Evolutionary conservation across 2,888 invertebrate genomes (phyloP).

Genomic region (Apodemia hepburni): DNA sequence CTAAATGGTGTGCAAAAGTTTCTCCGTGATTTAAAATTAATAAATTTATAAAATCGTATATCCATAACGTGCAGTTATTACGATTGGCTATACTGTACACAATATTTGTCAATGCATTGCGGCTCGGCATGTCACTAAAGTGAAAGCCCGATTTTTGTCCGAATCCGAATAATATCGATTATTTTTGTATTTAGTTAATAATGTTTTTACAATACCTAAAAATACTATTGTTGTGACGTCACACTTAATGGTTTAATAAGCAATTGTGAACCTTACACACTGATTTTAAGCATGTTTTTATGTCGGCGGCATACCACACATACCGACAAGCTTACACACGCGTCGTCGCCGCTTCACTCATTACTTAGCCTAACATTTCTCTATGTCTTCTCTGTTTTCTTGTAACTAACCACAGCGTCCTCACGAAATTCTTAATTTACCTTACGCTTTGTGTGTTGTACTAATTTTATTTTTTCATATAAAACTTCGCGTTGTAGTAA

Average conservation of each 20-base stretch:
- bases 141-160: no score
- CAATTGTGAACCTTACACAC: conserved; percentile 14
- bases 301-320: conserved; percentile 18
- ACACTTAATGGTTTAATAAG: conserved; percentile 1
- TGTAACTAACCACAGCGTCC: conserved; percentile 21
- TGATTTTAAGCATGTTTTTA: conserved; percentile 22
- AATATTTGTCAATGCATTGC: no score
- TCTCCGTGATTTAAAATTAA: no score
- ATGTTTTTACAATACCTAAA: background rate
- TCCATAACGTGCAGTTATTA: no score
- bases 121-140: no score
- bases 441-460: conserved; percentile 7
- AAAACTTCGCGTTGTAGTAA: background rate
- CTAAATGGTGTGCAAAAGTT: no score
- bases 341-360: conserved; percentile 62
- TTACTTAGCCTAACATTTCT: conserved; percentile 31
- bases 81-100: no score
- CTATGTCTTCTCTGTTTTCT: conserved; percentile 4
- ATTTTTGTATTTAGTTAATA: background rate
- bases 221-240: background rate
- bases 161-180: background rate
- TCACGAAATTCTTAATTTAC: conserved; percentile 9
- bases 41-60: no score
- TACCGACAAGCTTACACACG: conserved; percentile 33
- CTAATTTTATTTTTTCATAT: conserved; percentile 7